Percentiles rank a stretch among this genome's conserved stretches.
Conservation (phyloP, 2,888 invertebrate species). For the Cephus sareptanus region DNA sequence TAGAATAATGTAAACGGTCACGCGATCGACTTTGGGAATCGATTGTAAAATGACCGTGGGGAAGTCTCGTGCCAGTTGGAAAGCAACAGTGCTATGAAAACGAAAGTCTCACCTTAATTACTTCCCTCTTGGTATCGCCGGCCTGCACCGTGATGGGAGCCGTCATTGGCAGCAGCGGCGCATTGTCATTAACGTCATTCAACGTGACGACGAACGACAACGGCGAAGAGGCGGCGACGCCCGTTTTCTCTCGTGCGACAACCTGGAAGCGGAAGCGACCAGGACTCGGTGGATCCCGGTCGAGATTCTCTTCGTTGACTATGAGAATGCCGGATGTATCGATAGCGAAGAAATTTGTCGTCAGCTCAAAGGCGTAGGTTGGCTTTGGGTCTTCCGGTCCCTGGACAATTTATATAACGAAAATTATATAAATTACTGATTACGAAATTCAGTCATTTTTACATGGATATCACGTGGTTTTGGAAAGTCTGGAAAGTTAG, state of each 20-base stretch:
- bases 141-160: conserved; percentile 86
- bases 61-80: neutral
- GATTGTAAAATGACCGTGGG: neutral
- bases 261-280: conserved; percentile 89
- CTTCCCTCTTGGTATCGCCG: conserved; percentile 75
- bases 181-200: conserved; percentile 88
- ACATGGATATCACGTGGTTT: too few species aligned
- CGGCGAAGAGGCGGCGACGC: conserved; percentile 85
- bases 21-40: neutral
- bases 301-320: conserved; percentile 85
- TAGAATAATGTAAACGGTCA: neutral
- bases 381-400: conserved; percentile 84
- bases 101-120: conserved; percentile 72
- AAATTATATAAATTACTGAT: neutral
- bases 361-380: conserved; percentile 84
- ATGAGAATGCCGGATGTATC: conserved; percentile 78
- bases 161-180: conserved; percentile 83
- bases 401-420: conserved; percentile 65
- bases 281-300: conserved; percentile 87
- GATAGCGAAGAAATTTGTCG: conserved; percentile 85
- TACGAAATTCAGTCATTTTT: too few species aligned
- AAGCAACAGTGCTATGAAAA: conserved; percentile 10
- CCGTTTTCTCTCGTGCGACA: conserved; percentile 84
- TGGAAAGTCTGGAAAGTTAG: too few species aligned
- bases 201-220: conserved; percentile 81